A percentile compares a stretch with the other conserved stretches of the same genome.
Evolutionary conservation across 2,113 vertebrate species (phyloP).

Genomic region (Micronycteris hirsuta): DNA sequence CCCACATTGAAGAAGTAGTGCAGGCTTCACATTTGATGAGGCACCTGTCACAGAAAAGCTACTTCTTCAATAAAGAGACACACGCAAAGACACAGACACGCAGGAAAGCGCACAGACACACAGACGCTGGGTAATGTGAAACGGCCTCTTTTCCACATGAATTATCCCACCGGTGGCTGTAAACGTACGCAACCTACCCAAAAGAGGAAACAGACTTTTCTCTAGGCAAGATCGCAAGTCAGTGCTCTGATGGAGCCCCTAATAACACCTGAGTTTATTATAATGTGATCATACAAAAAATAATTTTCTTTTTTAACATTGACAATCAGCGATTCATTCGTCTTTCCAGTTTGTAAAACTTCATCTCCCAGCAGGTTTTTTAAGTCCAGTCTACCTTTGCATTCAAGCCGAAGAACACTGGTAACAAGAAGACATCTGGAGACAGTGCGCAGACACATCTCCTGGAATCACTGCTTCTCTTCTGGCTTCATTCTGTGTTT

Average conservation of each 20-base stretch:
- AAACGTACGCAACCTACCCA: not conserved
- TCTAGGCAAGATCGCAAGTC: too few species aligned
- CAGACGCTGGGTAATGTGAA: not conserved
- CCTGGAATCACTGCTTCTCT: not conserved
- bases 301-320: not conserved
- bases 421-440: not conserved
- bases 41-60: not conserved
- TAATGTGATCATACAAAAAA: not conserved
- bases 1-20: rapidly evolving
- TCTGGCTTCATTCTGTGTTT: not conserved
- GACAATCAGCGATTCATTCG: not conserved
- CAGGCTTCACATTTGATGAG: not conserved
- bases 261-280: not conserved
- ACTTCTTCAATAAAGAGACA: too few species aligned
- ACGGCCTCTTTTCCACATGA: too few species aligned
- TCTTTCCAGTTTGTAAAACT: not conserved
- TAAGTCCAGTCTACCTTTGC: too few species aligned
- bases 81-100: not conserved
- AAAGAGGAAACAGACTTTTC: not conserved
- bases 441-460: not conserved
- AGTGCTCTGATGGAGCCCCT: too few species aligned
- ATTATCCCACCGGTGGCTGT: too few species aligned
- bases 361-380: too few species aligned
- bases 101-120: not conserved
- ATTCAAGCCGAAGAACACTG: too few species aligned